Conservation (phyloP, 2,797 vertebrate genomes). For the Semaprochilodus insignis region DNA sequence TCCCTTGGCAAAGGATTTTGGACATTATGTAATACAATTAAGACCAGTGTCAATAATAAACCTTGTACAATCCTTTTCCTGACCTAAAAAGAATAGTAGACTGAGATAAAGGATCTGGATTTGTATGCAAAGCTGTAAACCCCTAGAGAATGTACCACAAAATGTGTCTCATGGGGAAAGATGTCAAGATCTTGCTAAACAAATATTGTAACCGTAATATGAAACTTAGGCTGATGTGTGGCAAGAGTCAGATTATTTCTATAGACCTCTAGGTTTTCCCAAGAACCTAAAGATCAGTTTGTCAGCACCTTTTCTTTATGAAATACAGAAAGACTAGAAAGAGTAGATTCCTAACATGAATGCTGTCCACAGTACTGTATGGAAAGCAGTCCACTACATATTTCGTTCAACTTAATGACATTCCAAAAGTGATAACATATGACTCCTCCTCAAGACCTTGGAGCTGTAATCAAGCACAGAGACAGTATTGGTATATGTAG, state of each 20-base stretch:
- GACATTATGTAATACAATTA: constrained; percentile 4
- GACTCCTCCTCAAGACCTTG: not conserved
- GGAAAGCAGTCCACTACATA: not conserved
- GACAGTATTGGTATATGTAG: not conserved
- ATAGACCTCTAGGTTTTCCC: too few relatives aligned
- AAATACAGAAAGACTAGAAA: not conserved
- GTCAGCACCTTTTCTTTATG: too few relatives aligned
- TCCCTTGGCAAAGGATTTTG: not conserved
- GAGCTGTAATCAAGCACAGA: not conserved
- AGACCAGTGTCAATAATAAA: constrained; percentile 18
- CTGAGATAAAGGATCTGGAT: constrained; percentile 26
- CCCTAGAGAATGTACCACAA: constrained; percentile 13
- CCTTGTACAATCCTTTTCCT: not conserved
- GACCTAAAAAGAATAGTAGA: not conserved
- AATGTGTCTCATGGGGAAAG: constrained; percentile 7
- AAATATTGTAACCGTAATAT: not conserved
- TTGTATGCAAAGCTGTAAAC: constrained; percentile 32
- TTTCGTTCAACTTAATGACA: not conserved
- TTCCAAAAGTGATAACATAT: not conserved
- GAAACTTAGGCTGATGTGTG: not conserved
- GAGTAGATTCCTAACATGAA: not conserved
- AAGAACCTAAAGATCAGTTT: too few relatives aligned
- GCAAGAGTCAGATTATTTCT: too few relatives aligned
- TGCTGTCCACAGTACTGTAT: not conserved
- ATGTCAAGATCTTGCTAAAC: not conserved